phyloP scores from a whole-genome alignment of 2,797 vertebrate species.

The Chlorospingus semifuscus region DNA sequence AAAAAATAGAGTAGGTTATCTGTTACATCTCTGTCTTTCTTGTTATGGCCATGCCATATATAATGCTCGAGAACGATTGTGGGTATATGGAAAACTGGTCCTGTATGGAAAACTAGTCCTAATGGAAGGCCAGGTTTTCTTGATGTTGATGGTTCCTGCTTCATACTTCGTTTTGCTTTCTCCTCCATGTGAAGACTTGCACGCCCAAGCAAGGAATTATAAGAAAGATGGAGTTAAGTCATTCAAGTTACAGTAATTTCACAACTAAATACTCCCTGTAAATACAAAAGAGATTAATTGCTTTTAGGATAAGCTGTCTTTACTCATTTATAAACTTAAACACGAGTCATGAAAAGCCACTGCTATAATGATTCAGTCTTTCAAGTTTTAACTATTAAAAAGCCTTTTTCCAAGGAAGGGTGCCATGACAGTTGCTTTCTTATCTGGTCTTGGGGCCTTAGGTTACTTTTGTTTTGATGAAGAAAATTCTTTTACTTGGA shows the following conservation, averaged over 20 bases:
- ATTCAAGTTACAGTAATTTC: background rate
- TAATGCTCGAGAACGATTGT: background rate
- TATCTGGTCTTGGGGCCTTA: background rate
- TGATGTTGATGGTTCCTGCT: background rate
- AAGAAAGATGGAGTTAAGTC: background rate
- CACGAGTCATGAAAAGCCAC: background rate
- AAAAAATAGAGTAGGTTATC: background rate
- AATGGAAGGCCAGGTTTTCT: background rate
- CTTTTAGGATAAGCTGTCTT: background rate
- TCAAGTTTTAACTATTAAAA: background rate
- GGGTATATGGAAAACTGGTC: background rate
- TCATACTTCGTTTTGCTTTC: background rate
- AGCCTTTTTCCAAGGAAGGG: background rate
- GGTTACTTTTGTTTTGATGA: background rate
- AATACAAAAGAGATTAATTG: background rate
- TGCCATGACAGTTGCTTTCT: background rate
- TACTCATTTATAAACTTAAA: background rate
- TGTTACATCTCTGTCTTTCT: background rate
- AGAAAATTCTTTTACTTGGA: background rate
- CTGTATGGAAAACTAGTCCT: background rate
- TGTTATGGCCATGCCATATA: background rate
- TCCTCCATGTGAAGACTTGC: background rate
- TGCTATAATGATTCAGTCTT: background rate
- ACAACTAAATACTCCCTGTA: background rate
- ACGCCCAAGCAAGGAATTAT: background rate